phyloP scores from a whole-genome alignment of 2,888 invertebrate genomes.

The Pseudococcus viburni region DNA sequence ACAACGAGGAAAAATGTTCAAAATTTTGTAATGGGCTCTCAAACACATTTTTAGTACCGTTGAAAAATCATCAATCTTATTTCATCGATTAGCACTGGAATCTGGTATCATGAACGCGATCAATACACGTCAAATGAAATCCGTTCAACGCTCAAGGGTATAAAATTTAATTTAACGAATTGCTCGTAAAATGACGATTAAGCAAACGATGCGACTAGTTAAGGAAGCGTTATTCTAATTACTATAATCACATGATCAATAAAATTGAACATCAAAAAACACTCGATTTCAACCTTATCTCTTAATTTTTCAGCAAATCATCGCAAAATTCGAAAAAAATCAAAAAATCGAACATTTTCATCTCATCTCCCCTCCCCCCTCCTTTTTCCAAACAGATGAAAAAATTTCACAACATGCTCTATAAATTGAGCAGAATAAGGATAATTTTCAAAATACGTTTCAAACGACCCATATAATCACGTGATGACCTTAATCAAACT shows the following conservation, averaged over 20 bases:
- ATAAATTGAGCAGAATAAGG: neutral
- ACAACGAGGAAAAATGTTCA: too few species aligned
- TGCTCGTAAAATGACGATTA: neutral
- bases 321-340: neutral
- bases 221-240: neutral
- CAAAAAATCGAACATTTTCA: neutral
- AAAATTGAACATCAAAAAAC: neutral
- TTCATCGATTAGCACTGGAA: too few species aligned
- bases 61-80: too few species aligned
- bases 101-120: too few species aligned
- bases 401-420: neutral
- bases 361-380: neutral
- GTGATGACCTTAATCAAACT: neutral
- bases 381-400: neutral
- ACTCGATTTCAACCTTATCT: neutral
- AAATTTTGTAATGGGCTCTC: too few species aligned
- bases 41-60: too few species aligned
- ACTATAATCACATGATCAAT: neutral
- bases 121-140: too few species aligned
- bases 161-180: neutral
- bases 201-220: neutral
- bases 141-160: too few species aligned
- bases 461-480: slow-evolving; percentile 13
- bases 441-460: neutral
- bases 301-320: neutral